Evolutionary conservation across 2,113 vertebrate species (phyloP).

Genomic region (Nesoenas mayeri): DNA sequence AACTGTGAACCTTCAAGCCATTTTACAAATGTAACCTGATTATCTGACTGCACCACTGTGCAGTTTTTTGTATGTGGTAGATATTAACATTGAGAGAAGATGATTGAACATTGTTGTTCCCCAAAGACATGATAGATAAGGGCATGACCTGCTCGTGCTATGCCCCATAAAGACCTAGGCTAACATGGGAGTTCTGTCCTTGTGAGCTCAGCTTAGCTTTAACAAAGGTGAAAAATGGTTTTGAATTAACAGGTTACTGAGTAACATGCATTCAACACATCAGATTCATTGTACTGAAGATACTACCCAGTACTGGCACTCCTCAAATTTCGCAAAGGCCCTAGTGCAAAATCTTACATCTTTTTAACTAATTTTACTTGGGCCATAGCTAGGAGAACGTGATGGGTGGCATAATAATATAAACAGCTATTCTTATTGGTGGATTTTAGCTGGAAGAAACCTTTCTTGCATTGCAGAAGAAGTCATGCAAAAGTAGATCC

Average conservation of each 20-base stretch:
- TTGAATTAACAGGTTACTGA: background rate
- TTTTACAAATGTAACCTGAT: background rate
- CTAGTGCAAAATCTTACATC: background rate
- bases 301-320: background rate
- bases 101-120: background rate
- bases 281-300: background rate
- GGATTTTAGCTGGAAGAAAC: background rate
- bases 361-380: background rate
- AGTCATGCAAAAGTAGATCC: background rate
- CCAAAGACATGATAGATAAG: background rate
- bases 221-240: background rate
- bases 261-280: background rate
- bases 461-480: background rate
- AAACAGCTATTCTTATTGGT: background rate
- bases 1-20: background rate
- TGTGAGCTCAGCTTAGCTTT: background rate
- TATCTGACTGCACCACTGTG: background rate
- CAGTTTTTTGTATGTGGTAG: background rate
- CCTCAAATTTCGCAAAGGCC: background rate
- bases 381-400: background rate
- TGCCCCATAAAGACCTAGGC: background rate
- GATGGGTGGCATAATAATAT: background rate
- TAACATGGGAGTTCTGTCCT: background rate
- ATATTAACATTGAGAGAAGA: background rate
- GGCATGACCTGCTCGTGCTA: background rate